These are phyloP conservation scores for Tragelaphus imberbis DNA, from an alignment of 2,113 vertebrate species.

Conservation along the genomic window DNA sequence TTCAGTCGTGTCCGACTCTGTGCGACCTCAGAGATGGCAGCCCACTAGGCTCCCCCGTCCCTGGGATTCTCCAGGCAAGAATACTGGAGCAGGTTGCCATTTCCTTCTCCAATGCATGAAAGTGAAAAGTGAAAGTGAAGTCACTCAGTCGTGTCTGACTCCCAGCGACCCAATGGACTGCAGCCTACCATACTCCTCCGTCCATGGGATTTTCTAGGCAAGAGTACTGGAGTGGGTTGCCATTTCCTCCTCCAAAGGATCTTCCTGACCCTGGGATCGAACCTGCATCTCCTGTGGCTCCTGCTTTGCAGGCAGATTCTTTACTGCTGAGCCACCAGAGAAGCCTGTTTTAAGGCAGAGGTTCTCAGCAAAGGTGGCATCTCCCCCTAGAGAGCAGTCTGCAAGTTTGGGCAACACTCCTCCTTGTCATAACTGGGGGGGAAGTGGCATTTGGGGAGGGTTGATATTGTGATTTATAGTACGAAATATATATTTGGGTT, in stretches of 20 bases:
- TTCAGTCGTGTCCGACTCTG: no score
- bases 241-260: neutral
- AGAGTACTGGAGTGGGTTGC: neutral
- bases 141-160: rapidly evolving
- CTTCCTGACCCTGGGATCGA: neutral
- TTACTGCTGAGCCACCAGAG: neutral
- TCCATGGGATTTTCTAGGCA: neutral
- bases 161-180: neutral
- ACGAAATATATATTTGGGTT: neutral
- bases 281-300: neutral
- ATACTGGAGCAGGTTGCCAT: neutral
- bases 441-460: neutral
- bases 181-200: neutral
- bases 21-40: no score
- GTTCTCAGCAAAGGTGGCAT: neutral
- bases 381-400: neutral
- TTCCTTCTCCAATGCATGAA: no score
- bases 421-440: neutral
- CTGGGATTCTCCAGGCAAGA: neutral
- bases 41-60: neutral
- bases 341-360: neutral
- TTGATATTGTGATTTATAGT: neutral
- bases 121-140: no score
- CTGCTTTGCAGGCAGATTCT: neutral
- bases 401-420: neutral